Evolutionary conservation across 1,140 invertebrate genomes (phyloP).

Genomic region (Pygmarrhopalites habei): DNA sequence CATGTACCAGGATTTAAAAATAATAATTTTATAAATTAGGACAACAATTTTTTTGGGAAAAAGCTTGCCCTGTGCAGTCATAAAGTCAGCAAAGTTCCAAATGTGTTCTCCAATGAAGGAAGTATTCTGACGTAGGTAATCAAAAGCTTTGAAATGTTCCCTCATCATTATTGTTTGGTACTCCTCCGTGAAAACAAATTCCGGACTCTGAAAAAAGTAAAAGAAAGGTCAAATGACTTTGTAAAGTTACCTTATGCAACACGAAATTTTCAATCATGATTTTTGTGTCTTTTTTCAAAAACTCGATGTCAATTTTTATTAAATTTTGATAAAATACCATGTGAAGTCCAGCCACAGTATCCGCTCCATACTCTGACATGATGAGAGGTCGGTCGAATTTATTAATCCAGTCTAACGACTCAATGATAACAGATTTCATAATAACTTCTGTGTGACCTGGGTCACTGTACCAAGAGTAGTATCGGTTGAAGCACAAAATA

Average conservation of each 20-base stretch:
- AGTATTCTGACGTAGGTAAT: constrained; percentile 45
- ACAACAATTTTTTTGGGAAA: no score
- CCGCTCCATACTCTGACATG: constrained; percentile 59
- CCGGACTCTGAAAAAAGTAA: not conserved
- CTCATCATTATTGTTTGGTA: constrained; percentile 54
- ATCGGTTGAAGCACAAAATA: constrained; percentile 56
- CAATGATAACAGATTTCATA: constrained; percentile 41
- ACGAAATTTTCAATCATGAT: no score
- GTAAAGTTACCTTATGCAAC: no score
- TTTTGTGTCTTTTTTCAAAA: no score
- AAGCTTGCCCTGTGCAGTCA: constrained; percentile 44
- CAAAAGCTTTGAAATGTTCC: constrained; percentile 54
- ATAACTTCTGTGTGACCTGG: constrained; percentile 50
- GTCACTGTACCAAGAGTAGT: constrained; percentile 57
- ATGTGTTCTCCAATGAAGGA: constrained; percentile 57
- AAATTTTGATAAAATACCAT: constrained; percentile 40
- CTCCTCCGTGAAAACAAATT: constrained; percentile 54
- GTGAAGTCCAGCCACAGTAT: constrained; percentile 53
- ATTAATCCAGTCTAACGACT: constrained; percentile 45
- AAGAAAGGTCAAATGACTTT: constrained; percentile 40
- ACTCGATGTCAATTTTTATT: not conserved
- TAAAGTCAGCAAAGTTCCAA: constrained; percentile 63
- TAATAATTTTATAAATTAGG: no score
- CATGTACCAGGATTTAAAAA: no score
- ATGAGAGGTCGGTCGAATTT: constrained; percentile 53